phyloP scores from a whole-genome alignment of 2,113 vertebrate species.

The Numenius arquata region DNA sequence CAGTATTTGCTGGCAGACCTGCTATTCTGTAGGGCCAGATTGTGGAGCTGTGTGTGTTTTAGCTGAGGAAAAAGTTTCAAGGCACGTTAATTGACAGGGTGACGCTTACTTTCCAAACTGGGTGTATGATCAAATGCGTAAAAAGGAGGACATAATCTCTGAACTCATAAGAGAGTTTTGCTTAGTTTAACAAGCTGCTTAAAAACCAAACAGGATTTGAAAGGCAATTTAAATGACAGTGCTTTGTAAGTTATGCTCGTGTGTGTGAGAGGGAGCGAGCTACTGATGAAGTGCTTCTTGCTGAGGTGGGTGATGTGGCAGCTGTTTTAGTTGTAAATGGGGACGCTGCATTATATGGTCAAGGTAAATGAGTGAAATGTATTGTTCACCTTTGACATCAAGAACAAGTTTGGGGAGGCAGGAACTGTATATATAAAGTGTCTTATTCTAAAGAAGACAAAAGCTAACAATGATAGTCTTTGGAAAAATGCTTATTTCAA shows the following conservation, averaged over 20 bases:
- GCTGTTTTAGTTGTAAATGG: background rate
- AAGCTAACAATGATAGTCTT: background rate
- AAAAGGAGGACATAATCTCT: background rate
- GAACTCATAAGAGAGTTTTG: background rate
- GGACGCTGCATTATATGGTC: background rate
- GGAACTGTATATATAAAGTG: background rate
- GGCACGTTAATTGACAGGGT: background rate
- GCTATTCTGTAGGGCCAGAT: background rate
- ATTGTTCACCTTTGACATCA: background rate
- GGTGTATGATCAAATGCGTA: background rate
- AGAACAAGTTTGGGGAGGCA: background rate
- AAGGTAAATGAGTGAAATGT: background rate
- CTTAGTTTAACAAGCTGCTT: background rate
- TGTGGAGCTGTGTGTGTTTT: background rate
- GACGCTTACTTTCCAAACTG: background rate
- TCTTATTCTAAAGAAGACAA: background rate
- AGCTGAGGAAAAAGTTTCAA: background rate
- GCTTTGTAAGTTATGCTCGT: background rate
- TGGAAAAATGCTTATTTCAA: slow-evolving; percentile 4
- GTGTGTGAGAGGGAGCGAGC: background rate
- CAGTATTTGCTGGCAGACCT: background rate
- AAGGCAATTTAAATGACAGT: background rate
- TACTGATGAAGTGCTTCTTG: background rate
- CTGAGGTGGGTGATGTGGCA: background rate
- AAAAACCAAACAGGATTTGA: background rate